Evolutionary conservation across 1,140 invertebrate genomes (phyloP).

Genomic region (Psilanteris sp.): DNA sequence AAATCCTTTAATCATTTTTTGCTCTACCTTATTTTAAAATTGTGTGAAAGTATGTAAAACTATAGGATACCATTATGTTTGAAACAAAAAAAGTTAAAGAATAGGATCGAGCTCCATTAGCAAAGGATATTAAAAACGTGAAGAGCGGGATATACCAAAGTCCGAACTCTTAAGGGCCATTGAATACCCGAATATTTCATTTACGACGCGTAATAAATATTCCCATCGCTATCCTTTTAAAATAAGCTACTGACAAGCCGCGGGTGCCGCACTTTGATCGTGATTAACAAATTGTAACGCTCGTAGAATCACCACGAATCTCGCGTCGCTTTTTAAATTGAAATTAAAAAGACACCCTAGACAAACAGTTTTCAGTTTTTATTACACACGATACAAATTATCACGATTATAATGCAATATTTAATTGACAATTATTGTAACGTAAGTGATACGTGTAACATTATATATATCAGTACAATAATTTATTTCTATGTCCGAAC

Average conservation of each 20-base stretch:
- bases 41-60: constrained; percentile 24
- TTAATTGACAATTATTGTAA: too few relatives aligned
- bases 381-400: too few relatives aligned
- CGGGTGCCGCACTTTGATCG: constrained; percentile 56
- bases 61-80: constrained; percentile 13
- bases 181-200: constrained; percentile 61
- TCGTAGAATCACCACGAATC: constrained; percentile 19
- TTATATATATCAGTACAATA: too few relatives aligned
- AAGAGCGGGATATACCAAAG: constrained; percentile 36
- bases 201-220: constrained; percentile 55
- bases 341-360: too few relatives aligned
- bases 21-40: neutral
- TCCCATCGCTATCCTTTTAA: constrained; percentile 49
- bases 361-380: too few relatives aligned
- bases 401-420: too few relatives aligned
- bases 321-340: too few relatives aligned
- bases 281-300: constrained; percentile 56
- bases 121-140: constrained; percentile 56
- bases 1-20: too few relatives aligned
- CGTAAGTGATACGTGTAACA: too few relatives aligned
- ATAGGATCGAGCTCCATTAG: constrained; percentile 57
- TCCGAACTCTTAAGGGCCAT: constrained; percentile 26
- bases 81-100: constrained; percentile 26
- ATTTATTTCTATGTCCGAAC: too few relatives aligned
- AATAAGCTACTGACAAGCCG: constrained; percentile 48